A percentile compares a stretch with the other conserved stretches of the same genome.
Conservation (phyloP, 1,140 invertebrate genomes). For the Mamestra configurata region DNA sequence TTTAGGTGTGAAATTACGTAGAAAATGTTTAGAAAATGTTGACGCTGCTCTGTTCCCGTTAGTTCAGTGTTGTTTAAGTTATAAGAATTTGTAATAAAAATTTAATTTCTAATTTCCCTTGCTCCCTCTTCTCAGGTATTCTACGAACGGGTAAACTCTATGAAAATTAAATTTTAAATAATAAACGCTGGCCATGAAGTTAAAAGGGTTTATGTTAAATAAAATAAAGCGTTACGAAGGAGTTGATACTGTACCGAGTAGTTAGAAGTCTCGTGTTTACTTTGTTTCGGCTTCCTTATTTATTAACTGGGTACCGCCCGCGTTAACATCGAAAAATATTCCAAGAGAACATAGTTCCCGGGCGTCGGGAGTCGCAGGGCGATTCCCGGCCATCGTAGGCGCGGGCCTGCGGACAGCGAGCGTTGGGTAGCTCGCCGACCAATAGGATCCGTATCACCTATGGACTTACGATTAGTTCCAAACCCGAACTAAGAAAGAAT, state of each 20-base stretch:
- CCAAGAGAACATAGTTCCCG: too few relatives aligned
- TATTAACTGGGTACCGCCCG: too few relatives aligned
- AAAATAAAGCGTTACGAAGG: background rate
- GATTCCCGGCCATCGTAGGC: too few relatives aligned
- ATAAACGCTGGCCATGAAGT: constrained; percentile 26
- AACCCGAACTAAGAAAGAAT: too few relatives aligned
- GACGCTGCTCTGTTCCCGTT: background rate
- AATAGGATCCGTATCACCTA: too few relatives aligned
- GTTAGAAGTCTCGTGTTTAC: background rate
- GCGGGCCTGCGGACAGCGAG: too few relatives aligned
- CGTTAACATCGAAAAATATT: too few relatives aligned
- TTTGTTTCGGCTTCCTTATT: background rate
- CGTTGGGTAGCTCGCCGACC: too few relatives aligned
- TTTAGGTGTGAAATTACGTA: background rate
- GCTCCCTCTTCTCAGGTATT: background rate
- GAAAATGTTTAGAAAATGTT: constrained; percentile 1
- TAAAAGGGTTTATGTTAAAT: constrained; percentile 11
- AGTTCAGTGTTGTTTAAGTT: constrained; percentile 10
- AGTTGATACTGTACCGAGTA: background rate
- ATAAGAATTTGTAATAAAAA: constrained; percentile 24
- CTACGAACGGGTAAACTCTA: constrained; percentile 8
- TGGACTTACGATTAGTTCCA: too few relatives aligned
- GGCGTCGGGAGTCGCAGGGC: too few relatives aligned
- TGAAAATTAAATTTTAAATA: constrained; percentile 33
- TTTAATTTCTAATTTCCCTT: constrained; percentile 28